Evolutionary conservation across 2,888 invertebrate genomes (phyloP).

Genomic region (Euclidia mi): DNA sequence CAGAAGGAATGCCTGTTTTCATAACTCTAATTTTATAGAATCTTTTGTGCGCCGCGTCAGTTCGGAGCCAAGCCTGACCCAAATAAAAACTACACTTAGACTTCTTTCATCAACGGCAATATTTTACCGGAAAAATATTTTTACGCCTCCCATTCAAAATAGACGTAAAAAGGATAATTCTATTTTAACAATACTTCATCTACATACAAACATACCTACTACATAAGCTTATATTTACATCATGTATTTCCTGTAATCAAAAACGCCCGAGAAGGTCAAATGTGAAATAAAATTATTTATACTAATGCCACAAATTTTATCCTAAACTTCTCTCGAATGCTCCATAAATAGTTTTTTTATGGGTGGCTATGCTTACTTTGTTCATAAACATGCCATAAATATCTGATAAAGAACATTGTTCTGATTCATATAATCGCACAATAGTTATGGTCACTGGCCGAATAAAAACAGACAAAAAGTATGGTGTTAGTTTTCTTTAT

Average conservation of each 20-base stretch:
- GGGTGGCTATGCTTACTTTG: constrained; percentile 30
- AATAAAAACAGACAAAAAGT: constrained; percentile 20
- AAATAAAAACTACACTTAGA: constrained; percentile 67
- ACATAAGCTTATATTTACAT: no score
- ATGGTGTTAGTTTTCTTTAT: no score
- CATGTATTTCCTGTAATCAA: not conserved
- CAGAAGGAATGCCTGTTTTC: constrained; percentile 49
- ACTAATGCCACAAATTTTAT: not conserved
- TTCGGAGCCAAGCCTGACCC: constrained; percentile 65
- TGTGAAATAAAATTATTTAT: constrained; percentile 13
- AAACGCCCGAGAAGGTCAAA: not conserved
- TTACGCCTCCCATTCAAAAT: not conserved
- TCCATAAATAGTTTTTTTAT: constrained; percentile 39
- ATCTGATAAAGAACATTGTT: constrained; percentile 28
- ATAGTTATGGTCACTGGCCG: constrained; percentile 2
- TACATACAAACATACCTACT: no score
- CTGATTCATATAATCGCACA: constrained; percentile 13
- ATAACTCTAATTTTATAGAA: constrained; percentile 60
- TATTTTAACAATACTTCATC: no score
- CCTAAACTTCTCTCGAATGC: constrained; percentile 21
- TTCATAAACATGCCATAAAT: constrained; percentile 34
- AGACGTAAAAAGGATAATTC: not conserved
- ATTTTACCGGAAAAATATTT: constrained; percentile 34
- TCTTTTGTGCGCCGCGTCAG: constrained; percentile 61
- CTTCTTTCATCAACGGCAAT: constrained; percentile 41